Conservation (phyloP, 2,888 invertebrate species). For the Acronicta aceris region DNA sequence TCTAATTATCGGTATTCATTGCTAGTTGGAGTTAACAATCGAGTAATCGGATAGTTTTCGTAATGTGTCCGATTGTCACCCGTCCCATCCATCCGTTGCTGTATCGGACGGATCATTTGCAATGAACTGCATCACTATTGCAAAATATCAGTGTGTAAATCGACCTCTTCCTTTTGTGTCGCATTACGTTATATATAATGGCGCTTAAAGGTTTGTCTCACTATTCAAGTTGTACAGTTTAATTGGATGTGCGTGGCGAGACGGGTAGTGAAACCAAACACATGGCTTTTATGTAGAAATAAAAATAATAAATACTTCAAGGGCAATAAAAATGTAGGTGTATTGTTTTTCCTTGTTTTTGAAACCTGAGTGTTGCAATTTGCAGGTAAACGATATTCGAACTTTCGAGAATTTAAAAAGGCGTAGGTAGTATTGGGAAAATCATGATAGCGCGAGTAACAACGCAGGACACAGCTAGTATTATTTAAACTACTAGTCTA, state of each 20-base stretch:
- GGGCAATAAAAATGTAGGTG: too few species aligned
- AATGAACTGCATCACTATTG: slow-evolving; percentile 17
- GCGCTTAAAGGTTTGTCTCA: slow-evolving; percentile 20
- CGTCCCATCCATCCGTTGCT: slow-evolving; percentile 26
- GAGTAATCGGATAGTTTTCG: slow-evolving; percentile 29
- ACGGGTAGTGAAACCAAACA: slow-evolving; percentile 4
- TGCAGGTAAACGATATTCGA: too few species aligned
- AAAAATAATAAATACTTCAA: too few species aligned
- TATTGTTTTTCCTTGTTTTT: too few species aligned
- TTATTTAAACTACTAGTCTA: too few species aligned
- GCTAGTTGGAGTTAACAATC: slow-evolving; percentile 15
- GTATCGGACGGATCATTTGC: neutral
- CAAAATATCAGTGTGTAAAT: slow-evolving; percentile 37
- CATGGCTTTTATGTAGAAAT: slow-evolving; percentile 5
- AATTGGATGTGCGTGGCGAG: slow-evolving; percentile 26
- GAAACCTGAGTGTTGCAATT: too few species aligned
- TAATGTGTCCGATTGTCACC: slow-evolving; percentile 29
- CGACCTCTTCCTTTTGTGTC: slow-evolving; percentile 37
- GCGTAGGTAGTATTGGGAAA: too few species aligned
- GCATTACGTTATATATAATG: neutral
- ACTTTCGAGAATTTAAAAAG: too few species aligned
- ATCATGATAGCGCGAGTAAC: too few species aligned
- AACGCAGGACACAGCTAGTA: too few species aligned
- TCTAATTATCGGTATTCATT: slow-evolving; percentile 29
- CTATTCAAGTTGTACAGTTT: slow-evolving; percentile 12